A percentile compares a stretch with the other conserved stretches of the same genome.
Evolutionary conservation across 2,113 vertebrate species (phyloP).

Genomic region (Chaetops frenatus): DNA sequence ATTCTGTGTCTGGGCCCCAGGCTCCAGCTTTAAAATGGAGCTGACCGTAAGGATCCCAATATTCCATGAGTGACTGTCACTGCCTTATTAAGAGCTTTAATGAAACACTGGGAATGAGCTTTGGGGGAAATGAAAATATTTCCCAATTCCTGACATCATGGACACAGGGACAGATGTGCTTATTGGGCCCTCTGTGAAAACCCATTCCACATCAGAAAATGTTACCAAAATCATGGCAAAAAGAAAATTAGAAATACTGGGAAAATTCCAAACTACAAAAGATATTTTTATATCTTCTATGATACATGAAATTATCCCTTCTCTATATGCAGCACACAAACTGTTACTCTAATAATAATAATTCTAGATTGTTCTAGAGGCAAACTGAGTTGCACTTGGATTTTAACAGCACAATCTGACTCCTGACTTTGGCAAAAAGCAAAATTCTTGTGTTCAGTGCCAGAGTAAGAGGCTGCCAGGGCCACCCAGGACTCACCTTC

Average conservation of each 20-base stretch:
- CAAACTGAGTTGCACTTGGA: background rate
- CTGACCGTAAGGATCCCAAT: background rate
- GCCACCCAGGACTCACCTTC: constrained; percentile 80
- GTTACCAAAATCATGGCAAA: background rate
- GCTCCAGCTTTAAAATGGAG: background rate
- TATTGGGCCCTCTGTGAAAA: background rate
- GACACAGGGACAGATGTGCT: background rate
- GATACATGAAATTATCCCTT: background rate
- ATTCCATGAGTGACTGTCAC: background rate
- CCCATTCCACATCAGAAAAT: background rate
- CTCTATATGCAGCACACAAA: background rate
- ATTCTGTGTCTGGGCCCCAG: background rate
- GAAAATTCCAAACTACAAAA: background rate
- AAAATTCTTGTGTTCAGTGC: background rate
- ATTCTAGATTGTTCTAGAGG: background rate
- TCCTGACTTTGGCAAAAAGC: background rate
- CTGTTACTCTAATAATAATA: background rate
- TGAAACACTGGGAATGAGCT: background rate
- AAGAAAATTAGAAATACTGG: background rate
- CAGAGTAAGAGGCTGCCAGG: background rate
- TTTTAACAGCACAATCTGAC: background rate
- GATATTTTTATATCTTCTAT: background rate
- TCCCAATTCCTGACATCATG: background rate
- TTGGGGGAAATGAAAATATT: background rate
- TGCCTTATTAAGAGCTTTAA: background rate